Base-by-base conservation (phyloP, 2,113 vertebrate genomes). In the Centrocercus urophasianus region DNA sequence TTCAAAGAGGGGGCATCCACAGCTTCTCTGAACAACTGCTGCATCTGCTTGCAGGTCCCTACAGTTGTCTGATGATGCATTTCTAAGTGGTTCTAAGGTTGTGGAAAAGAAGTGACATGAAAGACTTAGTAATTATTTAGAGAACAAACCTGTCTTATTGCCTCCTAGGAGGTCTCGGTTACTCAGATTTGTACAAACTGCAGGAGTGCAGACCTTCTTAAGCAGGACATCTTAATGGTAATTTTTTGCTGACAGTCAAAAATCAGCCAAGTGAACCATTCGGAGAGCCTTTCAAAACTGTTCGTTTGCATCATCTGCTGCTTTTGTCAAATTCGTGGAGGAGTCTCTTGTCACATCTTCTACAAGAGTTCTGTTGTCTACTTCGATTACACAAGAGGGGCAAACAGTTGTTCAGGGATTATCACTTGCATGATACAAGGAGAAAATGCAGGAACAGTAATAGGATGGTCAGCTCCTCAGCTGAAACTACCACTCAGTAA, bases 191-290 rank as follows among this genome's bases (percentile, higher is more conserved):
- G 34, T 36, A 24, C 2, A 12, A 65, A 40, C 54, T 38, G 69
- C 75, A 79, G 71, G 13, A 72, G 10, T 21, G 3, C 72, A 57
- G 64, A 60, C 67, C 48, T 47, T 85, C 54, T 18, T 52, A 60
- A 85, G 56, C 78, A 63, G 61, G 69, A 61, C 47, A 38, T 24
- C 52, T 83, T 73, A 65, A 38, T 43, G 72, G 43, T 93, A 91
- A 88, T 95, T 88, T 88, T 93, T 34, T 91, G 85, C 85, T 95
- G 91, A 81, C 96, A 93, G 75, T 72, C 85, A 69, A 48, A 92
- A 91, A 60, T 74, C 89, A 93, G 89, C 52, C 86, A 71, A 91
- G 79, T 95, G 93, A 93, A 80, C 32, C 85, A 61, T 81, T 93
- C 50, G 28, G 74, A 91, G 83, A 95, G 65, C 76, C 93, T 87